Base-by-base conservation (phyloP, 2,797 vertebrate species). In the Fistularia commersonii region DNA sequence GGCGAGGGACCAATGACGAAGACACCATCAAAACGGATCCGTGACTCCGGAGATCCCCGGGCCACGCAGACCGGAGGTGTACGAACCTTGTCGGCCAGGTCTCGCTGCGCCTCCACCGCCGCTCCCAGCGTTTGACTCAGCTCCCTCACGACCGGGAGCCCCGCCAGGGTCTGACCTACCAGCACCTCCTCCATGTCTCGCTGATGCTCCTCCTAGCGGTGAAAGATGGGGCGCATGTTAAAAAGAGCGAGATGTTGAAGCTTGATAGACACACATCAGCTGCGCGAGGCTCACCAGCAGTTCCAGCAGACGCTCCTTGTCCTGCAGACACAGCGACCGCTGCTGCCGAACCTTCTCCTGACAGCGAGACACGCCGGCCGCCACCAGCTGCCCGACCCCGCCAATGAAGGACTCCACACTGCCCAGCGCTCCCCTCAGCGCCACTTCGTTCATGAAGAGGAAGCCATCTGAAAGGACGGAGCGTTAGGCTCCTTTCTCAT, bases 151-250 rank as follows among this genome's bases (percentile, higher is more conserved):
- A 91, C 87, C 0, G 85, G 58, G 36, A 93, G 51, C 14, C 91
- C 55, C 10, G 91, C 85, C 41, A 89, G 84, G 13, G 93, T 85
- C 54, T 79, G 83, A n/a, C 44, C 82, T 43, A 79, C 61, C 46
- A 98, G 69, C 1, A 86, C 89, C 41, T 74, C 84, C 64, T 90
- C 81, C 78, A 98, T 81, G 42, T 91, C 87, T 54, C 68, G 80
- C 1, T 65, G 82, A 56, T 94, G 93, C 15, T 93, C 88, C 13
- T 91, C 89, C 97, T 98, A 3, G 13, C 61, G 3, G 49, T 6
- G 35, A 51, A 2, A 38, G 3, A 43, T 7, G 32, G 31, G n/a
- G 0, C 7, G 41, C 42, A 45, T 10, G 14, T 15, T 6, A 6
- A 11, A 23, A 1, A 23, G 12, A 43, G 15, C 12, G n/a, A 14